Evolutionary conservation across 2,888 invertebrate species (phyloP).

Genomic region (Pseudeuparius sepicola): DNA sequence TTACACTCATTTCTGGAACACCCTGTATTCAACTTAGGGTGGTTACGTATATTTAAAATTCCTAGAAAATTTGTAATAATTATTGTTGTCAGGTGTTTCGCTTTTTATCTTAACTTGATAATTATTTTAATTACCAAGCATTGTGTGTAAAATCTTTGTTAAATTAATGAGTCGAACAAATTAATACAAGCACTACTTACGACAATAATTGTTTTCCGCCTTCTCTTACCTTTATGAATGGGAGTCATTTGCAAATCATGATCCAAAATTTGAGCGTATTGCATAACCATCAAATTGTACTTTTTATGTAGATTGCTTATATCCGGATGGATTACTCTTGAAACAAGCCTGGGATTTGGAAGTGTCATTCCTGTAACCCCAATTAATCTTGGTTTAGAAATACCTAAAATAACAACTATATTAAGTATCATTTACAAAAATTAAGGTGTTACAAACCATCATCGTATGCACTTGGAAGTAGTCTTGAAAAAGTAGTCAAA

Average conservation of each 20-base stretch:
- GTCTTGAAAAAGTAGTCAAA: conserved; percentile 72
- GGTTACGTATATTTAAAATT: too few relatives aligned
- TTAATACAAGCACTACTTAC: too few relatives aligned
- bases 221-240: conserved; percentile 81
- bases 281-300: conserved; percentile 90
- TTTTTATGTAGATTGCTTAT: conserved; percentile 81
- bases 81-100: too few relatives aligned
- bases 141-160: too few relatives aligned
- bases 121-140: too few relatives aligned
- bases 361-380: conserved; percentile 66
- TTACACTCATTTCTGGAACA: too few relatives aligned
- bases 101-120: too few relatives aligned
- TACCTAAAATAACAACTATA: conserved; percentile 42
- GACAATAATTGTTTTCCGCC: too few relatives aligned
- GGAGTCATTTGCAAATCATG: conserved; percentile 94
- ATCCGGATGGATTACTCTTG: conserved; percentile 83
- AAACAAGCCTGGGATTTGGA: conserved; percentile 79
- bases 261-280: conserved; percentile 88
- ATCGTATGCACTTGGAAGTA: conserved; percentile 79
- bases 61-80: too few relatives aligned
- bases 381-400: conserved; percentile 66
- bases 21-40: too few relatives aligned
- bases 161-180: too few relatives aligned
- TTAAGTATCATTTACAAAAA: neutral
- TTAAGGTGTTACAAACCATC: conserved; percentile 58